Conservation (phyloP, 2,797 vertebrate genomes). For the Oceanodroma leucorhoa region DNA sequence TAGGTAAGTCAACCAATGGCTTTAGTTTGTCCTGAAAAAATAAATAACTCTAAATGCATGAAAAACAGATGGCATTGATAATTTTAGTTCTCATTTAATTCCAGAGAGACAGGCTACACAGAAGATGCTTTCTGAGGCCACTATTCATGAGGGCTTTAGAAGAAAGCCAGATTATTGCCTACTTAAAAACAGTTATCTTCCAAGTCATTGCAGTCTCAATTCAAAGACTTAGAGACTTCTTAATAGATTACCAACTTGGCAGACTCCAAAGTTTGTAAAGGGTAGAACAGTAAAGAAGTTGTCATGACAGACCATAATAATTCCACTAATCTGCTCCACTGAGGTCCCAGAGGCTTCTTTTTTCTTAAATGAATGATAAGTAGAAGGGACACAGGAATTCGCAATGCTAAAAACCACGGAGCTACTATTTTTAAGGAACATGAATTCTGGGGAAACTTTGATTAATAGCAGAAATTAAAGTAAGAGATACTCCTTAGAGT, state of each 20-base stretch:
- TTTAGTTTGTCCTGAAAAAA: neutral
- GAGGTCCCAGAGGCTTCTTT: neutral
- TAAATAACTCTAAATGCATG: neutral
- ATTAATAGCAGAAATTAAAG: neutral
- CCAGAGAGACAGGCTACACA: neutral
- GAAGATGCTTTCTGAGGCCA: neutral
- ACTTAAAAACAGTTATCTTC: conserved; percentile 19
- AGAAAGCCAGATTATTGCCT: conserved; percentile 37
- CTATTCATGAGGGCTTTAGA: neutral
- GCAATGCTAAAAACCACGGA: neutral
- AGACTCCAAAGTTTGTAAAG: neutral
- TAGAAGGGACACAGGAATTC: neutral
- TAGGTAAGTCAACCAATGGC: neutral
- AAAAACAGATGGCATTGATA: neutral
- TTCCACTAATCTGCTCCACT: neutral
- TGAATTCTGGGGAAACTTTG: neutral
- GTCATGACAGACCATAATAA: neutral
- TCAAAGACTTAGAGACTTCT: conserved; percentile 25
- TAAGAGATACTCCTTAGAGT: neutral
- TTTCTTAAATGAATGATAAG: neutral
- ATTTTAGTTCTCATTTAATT: neutral
- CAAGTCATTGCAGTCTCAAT: neutral
- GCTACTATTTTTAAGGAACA: neutral
- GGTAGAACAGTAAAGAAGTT: neutral
- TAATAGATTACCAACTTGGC: conserved; percentile 5